A percentile compares a stretch with the other conserved stretches of the same genome.
phyloP scores from a whole-genome alignment of 2,797 vertebrate genomes.

The Hipposideros larvatus region DNA sequence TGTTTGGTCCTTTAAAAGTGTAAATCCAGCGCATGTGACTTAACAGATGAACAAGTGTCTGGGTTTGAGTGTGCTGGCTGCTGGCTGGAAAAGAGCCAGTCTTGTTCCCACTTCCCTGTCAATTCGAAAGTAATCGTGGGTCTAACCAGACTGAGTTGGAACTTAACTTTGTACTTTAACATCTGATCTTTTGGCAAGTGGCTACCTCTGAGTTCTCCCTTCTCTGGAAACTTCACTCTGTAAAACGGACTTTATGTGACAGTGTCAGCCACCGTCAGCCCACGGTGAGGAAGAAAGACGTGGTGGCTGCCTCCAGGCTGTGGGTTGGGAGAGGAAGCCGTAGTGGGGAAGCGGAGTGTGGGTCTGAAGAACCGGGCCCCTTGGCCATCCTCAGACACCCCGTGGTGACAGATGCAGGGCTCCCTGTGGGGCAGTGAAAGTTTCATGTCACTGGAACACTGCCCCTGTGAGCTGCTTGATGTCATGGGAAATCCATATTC shows the following conservation, averaged over 20 bases:
- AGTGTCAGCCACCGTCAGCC: not conserved
- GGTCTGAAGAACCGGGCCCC: not conserved
- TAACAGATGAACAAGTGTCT: not conserved
- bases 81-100: not conserved
- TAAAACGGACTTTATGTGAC: not conserved
- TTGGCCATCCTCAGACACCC: not conserved
- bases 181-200: not conserved
- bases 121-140: not conserved
- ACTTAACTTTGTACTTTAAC: not conserved
- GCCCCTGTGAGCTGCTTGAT: not conserved
- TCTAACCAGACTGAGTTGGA: not conserved
- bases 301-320: not conserved
- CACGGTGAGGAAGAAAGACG: not conserved
- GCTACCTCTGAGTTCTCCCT: too few relatives aligned
- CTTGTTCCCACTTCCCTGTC: not conserved
- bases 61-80: not conserved
- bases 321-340: not conserved
- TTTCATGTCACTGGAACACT: not conserved
- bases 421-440: not conserved
- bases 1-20: not conserved
- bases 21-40: not conserved
- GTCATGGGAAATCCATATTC: not conserved
- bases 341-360: fast-evolving
- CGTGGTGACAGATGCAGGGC: fast-evolving
- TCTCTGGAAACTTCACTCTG: not conserved